phyloP scores from a whole-genome alignment of 2,888 invertebrate genomes.

The Axea sp. region DNA sequence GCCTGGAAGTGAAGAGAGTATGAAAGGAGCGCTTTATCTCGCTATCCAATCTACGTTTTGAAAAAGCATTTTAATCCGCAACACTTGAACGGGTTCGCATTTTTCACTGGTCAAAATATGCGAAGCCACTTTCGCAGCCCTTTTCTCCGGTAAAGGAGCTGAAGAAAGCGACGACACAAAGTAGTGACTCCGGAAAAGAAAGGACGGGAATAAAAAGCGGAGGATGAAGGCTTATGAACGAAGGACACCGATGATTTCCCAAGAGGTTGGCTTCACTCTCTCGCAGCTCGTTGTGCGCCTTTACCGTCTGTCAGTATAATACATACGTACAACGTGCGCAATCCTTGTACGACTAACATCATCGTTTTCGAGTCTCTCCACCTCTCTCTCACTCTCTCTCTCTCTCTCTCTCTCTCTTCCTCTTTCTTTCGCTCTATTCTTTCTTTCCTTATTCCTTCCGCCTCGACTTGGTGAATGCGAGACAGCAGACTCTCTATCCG shows the following conservation, averaged over 20 bases:
- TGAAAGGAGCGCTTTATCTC: not conserved
- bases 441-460: slow-evolving; percentile 9
- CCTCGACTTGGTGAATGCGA: slow-evolving; percentile 36
- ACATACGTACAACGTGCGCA: slow-evolving; percentile 46
- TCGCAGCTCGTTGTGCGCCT: slow-evolving; percentile 48
- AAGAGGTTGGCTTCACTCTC: slow-evolving; percentile 47
- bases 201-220: slow-evolving; percentile 32
- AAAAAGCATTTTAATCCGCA: slow-evolving; percentile 28
- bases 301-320: slow-evolving; percentile 55
- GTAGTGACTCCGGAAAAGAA: slow-evolving; percentile 28
- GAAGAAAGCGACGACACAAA: slow-evolving; percentile 42
- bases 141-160: slow-evolving; percentile 10
- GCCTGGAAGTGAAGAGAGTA: too few relatives aligned
- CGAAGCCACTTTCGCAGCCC: slow-evolving; percentile 7
- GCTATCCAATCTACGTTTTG: slow-evolving; percentile 9
- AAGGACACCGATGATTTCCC: slow-evolving; percentile 64
- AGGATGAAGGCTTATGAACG: slow-evolving; percentile 54
- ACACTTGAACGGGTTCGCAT: slow-evolving; percentile 22
- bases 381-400: not conserved
- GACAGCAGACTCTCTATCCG: slow-evolving; percentile 44
- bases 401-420: not conserved
- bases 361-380: slow-evolving; percentile 50
- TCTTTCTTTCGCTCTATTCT: slow-evolving; percentile 6
- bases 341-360: slow-evolving; percentile 59
- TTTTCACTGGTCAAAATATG: slow-evolving; percentile 21